These are phyloP conservation scores for Cliona cf. orientalis DNA, from an alignment of 37 sponge, comb jelly and placozoan genomes.

Conservation along the genomic window DNA sequence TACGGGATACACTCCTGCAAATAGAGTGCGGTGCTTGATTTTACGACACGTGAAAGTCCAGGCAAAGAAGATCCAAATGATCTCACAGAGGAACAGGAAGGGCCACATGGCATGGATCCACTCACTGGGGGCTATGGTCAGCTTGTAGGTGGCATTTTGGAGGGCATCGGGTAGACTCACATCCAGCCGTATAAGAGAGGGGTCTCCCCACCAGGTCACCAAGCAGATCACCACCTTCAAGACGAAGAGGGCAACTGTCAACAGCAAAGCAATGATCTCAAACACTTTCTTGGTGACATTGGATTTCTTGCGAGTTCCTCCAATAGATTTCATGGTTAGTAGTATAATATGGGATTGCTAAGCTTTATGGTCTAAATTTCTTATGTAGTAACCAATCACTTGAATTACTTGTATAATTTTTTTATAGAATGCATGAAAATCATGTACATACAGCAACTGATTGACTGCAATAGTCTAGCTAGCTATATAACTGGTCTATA, in stretches of 20 bases:
- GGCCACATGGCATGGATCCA: conserved; percentile 68
- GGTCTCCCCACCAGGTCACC: conserved; percentile 25
- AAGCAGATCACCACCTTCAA: not conserved
- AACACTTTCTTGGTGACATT: not conserved
- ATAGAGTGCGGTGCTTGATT: conserved; percentile 16
- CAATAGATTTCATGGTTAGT: no score
- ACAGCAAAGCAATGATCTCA: not conserved
- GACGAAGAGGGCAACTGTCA: not conserved
- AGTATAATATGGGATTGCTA: no score
- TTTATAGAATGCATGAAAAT: no score
- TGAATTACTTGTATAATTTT: no score
- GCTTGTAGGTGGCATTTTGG: not conserved
- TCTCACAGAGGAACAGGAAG: conserved; percentile 54
- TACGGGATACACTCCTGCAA: conserved; percentile 5
- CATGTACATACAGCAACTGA: no score
- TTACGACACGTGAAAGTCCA: conserved; percentile 56
- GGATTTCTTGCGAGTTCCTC: no score
- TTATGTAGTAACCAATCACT: no score
- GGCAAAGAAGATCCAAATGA: conserved; percentile 39
- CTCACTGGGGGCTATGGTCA: conserved; percentile 20
- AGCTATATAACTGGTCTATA: no score
- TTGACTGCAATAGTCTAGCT: no score
- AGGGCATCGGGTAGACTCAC: not conserved
- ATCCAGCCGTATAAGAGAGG: not conserved
- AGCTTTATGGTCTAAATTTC: no score